Conservation (phyloP, 2,113 vertebrate genomes). For the Cromileptes altivelis region DNA sequence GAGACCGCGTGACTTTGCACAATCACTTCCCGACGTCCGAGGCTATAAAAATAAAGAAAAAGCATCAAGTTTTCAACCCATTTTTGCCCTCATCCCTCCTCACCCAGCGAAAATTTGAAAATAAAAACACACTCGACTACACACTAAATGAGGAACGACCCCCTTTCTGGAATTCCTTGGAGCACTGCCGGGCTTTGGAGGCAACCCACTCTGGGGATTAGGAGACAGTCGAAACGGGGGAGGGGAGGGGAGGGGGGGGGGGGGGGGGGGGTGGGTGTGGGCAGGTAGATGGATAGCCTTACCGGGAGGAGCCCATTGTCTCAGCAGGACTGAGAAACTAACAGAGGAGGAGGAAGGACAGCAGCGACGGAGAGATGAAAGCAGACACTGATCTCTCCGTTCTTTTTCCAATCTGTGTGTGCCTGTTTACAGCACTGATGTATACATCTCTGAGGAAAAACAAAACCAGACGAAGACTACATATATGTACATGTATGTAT, state of each 20-base stretch:
- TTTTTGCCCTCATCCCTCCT: slow-evolving; percentile 25
- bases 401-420: slow-evolving; percentile 91
- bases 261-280: not conserved
- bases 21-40: slow-evolving; percentile 86
- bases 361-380: slow-evolving; percentile 12
- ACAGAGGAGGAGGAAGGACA: slow-evolving; percentile 84
- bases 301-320: slow-evolving; percentile 89
- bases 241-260: not conserved
- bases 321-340: slow-evolving; percentile 97
- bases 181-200: slow-evolving; percentile 53
- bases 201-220: not conserved
- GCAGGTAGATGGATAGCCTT: slow-evolving; percentile 57
- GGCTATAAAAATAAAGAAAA: slow-evolving; percentile 71
- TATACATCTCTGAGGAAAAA: slow-evolving; percentile 89
- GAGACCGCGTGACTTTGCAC: slow-evolving; percentile 99
- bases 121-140: slow-evolving; percentile 1
- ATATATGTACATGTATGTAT: slow-evolving; percentile 52
- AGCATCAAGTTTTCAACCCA: slow-evolving; percentile 91
- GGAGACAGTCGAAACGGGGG: not conserved
- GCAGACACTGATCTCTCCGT: slow-evolving; percentile 66
- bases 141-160: slow-evolving; percentile 15
- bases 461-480: slow-evolving; percentile 41
- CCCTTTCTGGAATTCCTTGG: slow-evolving; percentile 42
- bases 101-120: slow-evolving; percentile 3
- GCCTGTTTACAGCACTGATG: slow-evolving; percentile 99